A percentile compares a stretch with the other conserved stretches of the same genome.
phyloP scores from a whole-genome alignment of 2,113 vertebrate species.

The Hymenochirus boettgeri region DNA sequence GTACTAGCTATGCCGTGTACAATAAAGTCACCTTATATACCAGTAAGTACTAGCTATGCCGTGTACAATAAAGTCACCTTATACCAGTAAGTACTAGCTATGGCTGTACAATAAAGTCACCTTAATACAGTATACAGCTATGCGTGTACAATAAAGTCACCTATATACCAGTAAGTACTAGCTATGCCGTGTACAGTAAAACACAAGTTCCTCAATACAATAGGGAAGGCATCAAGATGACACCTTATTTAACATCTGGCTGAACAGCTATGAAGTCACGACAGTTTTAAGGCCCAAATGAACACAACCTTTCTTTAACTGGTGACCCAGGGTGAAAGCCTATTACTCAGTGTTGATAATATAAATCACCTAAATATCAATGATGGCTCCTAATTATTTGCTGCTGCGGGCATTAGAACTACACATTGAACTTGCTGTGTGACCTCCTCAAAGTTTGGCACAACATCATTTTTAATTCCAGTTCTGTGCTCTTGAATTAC shows the following conservation, averaged over 20 bases:
- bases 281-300: conserved; percentile 32
- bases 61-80: no score
- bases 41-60: no score
- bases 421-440: conserved; percentile 26
- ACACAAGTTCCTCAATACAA: conserved; percentile 23
- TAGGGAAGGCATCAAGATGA: conserved; percentile 29
- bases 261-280: conserved; percentile 33
- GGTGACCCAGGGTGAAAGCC: conserved; percentile 35
- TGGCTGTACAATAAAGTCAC: no score
- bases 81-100: no score
- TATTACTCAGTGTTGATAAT: conserved; percentile 12
- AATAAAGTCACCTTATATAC: no score
- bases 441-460: no score
- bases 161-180: conserved; percentile 7
- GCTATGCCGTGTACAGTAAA: conserved; percentile 7
- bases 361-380: conserved; percentile 32
- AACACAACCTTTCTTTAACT: conserved; percentile 34
- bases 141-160: no score
- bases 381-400: conserved; percentile 38
- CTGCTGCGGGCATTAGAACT: conserved; percentile 26
- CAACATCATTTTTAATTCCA: no score
- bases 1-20: no score
- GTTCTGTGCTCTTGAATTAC: conserved; percentile 33
- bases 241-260: conserved; percentile 36
- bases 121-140: no score